Evolutionary conservation across 2,797 vertebrate genomes (phyloP).

Genomic region (Toxotes lorentzi): DNA sequence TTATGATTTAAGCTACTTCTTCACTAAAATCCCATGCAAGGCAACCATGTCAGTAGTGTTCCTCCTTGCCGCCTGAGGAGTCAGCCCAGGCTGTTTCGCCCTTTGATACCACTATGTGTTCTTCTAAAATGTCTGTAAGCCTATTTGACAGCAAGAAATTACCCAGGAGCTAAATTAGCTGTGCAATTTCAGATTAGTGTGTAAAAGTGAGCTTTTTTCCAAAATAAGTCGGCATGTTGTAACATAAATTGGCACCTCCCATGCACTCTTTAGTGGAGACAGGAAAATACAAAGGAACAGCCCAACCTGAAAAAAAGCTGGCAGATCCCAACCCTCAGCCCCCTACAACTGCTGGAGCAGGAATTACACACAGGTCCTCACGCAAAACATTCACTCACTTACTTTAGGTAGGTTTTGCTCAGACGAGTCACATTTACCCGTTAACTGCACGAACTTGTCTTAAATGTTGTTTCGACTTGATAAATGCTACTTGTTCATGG

Average conservation of each 20-base stretch:
- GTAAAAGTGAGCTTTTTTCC: not conserved
- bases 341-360: not conserved
- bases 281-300: not conserved
- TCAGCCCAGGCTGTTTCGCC: not conserved
- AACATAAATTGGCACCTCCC: not conserved
- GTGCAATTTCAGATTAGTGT: not conserved
- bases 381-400: not conserved
- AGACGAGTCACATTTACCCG: not conserved
- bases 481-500: not conserved
- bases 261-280: not conserved
- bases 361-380: not conserved
- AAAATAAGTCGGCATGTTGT: not conserved
- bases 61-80: not conserved
- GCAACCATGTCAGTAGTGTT: not conserved
- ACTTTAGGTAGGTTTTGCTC: not conserved
- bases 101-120: not conserved
- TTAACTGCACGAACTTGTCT: not conserved
- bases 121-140: not conserved
- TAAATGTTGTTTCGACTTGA: not conserved
- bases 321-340: not conserved
- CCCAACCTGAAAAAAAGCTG: not conserved
- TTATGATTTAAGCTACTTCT: not conserved
- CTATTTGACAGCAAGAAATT: not conserved
- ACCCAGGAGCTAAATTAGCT: constrained; percentile 1
- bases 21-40: not conserved